Conservation (phyloP, 2,797 vertebrate species). For the Buphagus erythrorhynchus region DNA sequence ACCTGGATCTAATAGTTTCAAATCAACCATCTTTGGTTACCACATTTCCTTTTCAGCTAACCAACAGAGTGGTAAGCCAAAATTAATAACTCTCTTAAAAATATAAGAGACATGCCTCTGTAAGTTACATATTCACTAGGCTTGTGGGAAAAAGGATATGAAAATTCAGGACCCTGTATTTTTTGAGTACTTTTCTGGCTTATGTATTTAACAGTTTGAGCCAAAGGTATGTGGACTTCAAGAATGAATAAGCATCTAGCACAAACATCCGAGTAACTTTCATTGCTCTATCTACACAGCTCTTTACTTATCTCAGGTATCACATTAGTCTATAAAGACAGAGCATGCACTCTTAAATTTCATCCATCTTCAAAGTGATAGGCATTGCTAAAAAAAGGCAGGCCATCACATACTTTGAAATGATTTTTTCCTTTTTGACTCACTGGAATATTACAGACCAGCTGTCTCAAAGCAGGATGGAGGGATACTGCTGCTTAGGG, state of each 20-base stretch:
- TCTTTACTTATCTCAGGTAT: not conserved
- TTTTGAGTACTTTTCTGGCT: not conserved
- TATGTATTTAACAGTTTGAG: not conserved
- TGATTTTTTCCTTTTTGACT: not conserved
- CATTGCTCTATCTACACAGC: not conserved
- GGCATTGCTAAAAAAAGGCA: not conserved
- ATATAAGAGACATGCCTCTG: not conserved
- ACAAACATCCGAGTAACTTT: not conserved
- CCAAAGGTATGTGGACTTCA: not conserved
- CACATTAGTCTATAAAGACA: not conserved
- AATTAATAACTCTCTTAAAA: not conserved
- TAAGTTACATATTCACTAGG: not conserved
- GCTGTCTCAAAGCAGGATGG: not conserved
- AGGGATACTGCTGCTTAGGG: not conserved
- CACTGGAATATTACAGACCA: not conserved
- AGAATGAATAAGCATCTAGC: not conserved
- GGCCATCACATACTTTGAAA: not conserved
- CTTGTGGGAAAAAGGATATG: not conserved
- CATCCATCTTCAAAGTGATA: not conserved
- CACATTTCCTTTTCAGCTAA: not conserved
- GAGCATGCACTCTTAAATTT: not conserved
- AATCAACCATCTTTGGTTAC: not conserved
- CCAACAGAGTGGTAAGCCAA: not conserved
- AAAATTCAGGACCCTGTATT: not conserved
- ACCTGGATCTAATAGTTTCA: not conserved